Conservation (phyloP, 2,797 vertebrate genomes). For the Phyllotis vaccarum region DNA sequence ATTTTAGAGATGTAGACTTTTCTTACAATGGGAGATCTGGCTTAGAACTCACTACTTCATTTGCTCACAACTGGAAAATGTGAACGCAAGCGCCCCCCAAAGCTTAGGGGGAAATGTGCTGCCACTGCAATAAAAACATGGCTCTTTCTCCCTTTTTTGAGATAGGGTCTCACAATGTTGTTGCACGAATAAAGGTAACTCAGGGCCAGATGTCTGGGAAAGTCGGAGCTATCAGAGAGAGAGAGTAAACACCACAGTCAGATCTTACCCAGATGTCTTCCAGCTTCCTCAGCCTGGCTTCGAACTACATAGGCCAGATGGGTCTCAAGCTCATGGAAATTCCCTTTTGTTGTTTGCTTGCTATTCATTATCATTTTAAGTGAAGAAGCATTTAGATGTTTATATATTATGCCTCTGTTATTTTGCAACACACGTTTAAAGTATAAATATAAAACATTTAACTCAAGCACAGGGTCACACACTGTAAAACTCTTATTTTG, state of each 20-base stretch:
- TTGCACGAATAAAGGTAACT: too few species aligned
- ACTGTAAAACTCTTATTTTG: neutral
- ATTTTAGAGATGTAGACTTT: neutral
- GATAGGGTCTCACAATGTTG: too few species aligned
- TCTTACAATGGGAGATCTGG: neutral
- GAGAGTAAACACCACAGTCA: too few species aligned
- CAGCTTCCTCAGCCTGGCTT: too few species aligned
- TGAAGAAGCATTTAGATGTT: neutral
- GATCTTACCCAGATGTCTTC: too few species aligned
- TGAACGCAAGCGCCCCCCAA: neutral
- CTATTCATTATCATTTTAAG: neutral
- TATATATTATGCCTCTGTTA: neutral
- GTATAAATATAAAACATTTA: neutral
- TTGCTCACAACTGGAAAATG: neutral
- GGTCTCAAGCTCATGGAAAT: too few species aligned
- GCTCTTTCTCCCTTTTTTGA: neutral
- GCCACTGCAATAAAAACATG: neutral
- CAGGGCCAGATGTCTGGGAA: too few species aligned
- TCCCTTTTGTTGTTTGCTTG: neutral
- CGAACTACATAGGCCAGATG: too few species aligned
- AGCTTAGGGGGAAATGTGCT: neutral
- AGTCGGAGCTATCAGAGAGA: too few species aligned
- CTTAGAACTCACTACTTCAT: neutral
- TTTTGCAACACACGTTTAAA: neutral
- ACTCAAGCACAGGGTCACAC: neutral